Percentiles rank a stretch among this genome's conserved stretches.
These are phyloP conservation scores for Conus canariensis DNA, from an alignment of 2,888 invertebrate species.

Conservation along the genomic window DNA sequence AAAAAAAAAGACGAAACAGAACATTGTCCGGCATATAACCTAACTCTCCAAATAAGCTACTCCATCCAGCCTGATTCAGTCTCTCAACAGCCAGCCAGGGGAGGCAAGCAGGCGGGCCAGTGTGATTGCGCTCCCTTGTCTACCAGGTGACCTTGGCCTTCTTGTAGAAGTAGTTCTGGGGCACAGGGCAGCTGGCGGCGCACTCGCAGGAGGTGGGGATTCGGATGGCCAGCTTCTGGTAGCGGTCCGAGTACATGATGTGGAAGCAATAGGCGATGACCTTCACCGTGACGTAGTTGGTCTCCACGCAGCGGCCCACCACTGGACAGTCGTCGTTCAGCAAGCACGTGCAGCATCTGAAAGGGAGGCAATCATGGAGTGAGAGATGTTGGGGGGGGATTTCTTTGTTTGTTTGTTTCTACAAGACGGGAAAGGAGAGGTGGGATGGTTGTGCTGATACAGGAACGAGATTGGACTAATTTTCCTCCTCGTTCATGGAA, in stretches of 20 bases:
- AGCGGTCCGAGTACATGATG: conserved; percentile 33
- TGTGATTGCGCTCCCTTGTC: no score
- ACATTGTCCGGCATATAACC: no score
- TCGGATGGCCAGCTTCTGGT: conserved; percentile 32
- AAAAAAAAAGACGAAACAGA: background rate
- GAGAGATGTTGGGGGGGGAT: background rate
- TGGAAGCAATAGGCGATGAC: conserved; percentile 29
- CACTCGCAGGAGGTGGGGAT: conserved; percentile 32
- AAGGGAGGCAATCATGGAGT: background rate
- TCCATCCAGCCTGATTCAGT: no score
- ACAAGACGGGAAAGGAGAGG: no score
- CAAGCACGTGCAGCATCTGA: conserved; percentile 28
- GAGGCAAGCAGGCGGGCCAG: no score
- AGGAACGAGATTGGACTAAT: no score
- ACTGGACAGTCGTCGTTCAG: conserved; percentile 9
- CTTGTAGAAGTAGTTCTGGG: conserved; percentile 28
- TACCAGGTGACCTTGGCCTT: background rate
- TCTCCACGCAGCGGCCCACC: conserved; percentile 33
- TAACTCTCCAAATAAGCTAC: no score
- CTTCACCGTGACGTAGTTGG: conserved; percentile 22
- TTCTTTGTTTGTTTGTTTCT: no score
- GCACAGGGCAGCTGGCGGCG: conserved; percentile 19
- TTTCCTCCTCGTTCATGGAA: no score
- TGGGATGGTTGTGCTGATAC: no score
- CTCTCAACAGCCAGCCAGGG: no score